These are phyloP conservation scores for Lathronympha strigana DNA, from an alignment of 2,888 invertebrate genomes.

Conservation along the genomic window DNA sequence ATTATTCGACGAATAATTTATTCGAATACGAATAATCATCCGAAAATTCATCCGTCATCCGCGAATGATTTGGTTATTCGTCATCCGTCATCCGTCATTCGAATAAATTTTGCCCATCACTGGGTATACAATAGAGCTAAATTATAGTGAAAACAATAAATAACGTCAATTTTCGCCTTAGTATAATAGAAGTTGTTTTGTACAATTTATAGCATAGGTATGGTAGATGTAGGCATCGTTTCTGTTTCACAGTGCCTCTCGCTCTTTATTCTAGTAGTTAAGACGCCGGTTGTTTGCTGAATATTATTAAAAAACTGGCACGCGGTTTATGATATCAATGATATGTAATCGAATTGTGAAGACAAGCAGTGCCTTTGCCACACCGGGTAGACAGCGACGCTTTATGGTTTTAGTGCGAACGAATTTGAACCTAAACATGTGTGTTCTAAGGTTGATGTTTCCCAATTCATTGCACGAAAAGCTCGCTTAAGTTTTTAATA, in stretches of 20 bases:
- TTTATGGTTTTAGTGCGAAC: slow-evolving; percentile 18
- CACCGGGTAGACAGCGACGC: slow-evolving; percentile 17
- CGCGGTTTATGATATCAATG: slow-evolving; percentile 32
- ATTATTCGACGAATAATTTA: too few relatives aligned
- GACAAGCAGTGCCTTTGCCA: slow-evolving; percentile 41
- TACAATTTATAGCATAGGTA: slow-evolving; percentile 48
- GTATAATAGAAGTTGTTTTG: slow-evolving; percentile 50
- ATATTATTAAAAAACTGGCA: slow-evolving; percentile 20
- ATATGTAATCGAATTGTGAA: slow-evolving; percentile 36
- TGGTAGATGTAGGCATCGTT: slow-evolving; percentile 47
- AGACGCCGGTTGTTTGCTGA: slow-evolving; percentile 33
- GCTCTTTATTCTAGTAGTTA: slow-evolving; percentile 37
- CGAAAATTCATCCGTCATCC: too few relatives aligned
- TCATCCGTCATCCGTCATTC: too few relatives aligned
- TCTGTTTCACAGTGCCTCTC: slow-evolving; percentile 44
- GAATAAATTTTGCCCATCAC: too few relatives aligned
- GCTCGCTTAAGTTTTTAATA: neutral
- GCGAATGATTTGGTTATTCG: too few relatives aligned
- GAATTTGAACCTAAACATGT: slow-evolving; percentile 9
- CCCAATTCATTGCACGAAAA: slow-evolving; percentile 11
- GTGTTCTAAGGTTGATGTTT: neutral
- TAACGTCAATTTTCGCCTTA: slow-evolving; percentile 52
- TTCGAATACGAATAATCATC: too few relatives aligned
- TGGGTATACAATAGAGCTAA: slow-evolving; percentile 36
- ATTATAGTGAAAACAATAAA: slow-evolving; percentile 48